Base-by-base conservation (phyloP, 2,888 invertebrate species). In the Ochropacha duplaris region DNA sequence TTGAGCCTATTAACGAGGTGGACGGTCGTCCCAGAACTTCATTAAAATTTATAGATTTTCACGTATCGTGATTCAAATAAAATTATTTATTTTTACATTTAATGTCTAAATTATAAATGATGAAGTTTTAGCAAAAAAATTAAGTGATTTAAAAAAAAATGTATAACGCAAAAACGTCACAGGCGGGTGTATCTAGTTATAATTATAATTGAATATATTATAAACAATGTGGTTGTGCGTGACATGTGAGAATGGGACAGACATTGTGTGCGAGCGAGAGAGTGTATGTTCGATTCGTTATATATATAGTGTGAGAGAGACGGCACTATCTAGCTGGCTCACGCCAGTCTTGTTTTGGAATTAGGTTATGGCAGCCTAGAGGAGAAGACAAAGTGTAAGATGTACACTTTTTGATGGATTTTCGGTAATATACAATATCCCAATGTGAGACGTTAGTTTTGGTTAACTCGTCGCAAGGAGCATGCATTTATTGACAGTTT, bases 191-290 rank as follows among this genome's bases (percentile, higher is more conserved):
- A 54, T 31, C 59, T 77, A 79, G 79, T 68, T 80, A 76, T 78
- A 65, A 66, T 67, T 70, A 74, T 56, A 58, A 67, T 66, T 62
- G 66, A 67, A 74, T 69, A 73, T 77, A 77, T 74, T 71, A 73
- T 76, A 74, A 74, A 71, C 68, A 72, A 76, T 72, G 76, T 61
- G 83, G 86, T 86, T 86, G 88, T 87, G 87, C 84, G 85, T 86
- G 86, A 78, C 79, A 64, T 58, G 73, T 69, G 82, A 68, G 76
- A 72, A 73, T 65, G 78, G 64, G 76, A 71, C 59, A 61, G 60
- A 58, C 55, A 31, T 57, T 65, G 68, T 67, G 74, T 68, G 74
- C 55, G 72, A 67, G 71, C 54, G 71, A 60, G 74, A 60, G 62
- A 44, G 64, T 54, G 57, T 49, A 36, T 51, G 58, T 54, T 56